Evolutionary conservation across 2,888 invertebrate genomes (phyloP).

Genomic region (Eupithecia subumbrata): DNA sequence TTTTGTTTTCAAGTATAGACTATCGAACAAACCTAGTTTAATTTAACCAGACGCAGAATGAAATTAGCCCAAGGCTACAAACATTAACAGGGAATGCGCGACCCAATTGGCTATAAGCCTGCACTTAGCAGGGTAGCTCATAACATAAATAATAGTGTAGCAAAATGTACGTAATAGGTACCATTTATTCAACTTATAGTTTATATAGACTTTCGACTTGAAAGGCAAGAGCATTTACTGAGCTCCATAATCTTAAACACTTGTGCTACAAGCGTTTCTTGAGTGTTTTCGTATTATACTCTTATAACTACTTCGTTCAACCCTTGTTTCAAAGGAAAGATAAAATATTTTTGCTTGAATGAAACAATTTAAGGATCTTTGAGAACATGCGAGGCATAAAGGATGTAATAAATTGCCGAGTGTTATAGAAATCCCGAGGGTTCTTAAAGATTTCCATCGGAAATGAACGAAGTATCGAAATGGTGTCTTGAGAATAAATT

Average conservation of each 20-base stretch:
- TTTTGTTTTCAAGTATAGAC: neutral
- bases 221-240: neutral
- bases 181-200: neutral
- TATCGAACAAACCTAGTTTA: neutral
- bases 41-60: neutral
- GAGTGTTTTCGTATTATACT: neutral
- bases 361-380: neutral
- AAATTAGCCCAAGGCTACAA: neutral
- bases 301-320: constrained; percentile 6
- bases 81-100: neutral
- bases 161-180: neutral
- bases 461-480: neutral
- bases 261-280: neutral
- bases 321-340: constrained; percentile 10
- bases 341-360: constrained; percentile 11
- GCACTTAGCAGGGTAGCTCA: neutral
- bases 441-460: constrained; percentile 4
- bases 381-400: neutral
- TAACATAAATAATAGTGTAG: neutral
- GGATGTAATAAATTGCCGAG: constrained; percentile 10
- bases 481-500: constrained; percentile 2
- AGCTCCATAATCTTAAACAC: neutral
- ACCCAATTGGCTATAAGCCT: neutral
- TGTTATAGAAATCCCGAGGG: constrained; percentile 1
- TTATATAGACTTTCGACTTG: neutral